Conservation (phyloP, 2,113 vertebrate genomes). For the Chauna torquata region DNA sequence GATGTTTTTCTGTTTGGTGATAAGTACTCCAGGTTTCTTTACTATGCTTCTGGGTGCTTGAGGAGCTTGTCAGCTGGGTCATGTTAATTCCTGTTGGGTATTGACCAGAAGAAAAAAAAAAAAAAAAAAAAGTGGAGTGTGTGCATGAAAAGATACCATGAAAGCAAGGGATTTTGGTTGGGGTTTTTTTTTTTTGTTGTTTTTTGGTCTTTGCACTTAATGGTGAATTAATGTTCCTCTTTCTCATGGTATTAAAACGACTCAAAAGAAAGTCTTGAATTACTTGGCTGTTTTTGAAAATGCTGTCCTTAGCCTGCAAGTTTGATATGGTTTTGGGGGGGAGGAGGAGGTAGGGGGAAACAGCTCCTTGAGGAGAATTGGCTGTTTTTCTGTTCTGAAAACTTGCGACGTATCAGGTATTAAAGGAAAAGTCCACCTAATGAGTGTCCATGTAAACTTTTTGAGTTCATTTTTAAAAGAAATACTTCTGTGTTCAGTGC, state of each 20-base stretch:
- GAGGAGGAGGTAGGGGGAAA: neutral
- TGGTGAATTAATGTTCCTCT: neutral
- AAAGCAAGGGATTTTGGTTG: neutral
- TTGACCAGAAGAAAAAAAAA: neutral
- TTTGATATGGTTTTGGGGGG: neutral
- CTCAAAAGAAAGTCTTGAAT: neutral
- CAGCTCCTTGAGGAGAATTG: neutral
- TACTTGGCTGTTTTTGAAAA: neutral
- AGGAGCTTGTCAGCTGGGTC: neutral
- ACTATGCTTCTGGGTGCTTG: neutral
- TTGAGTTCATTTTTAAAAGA: neutral
- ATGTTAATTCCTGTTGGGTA: neutral
- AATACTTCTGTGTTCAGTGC: neutral
- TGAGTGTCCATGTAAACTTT: neutral
- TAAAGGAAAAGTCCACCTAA: neutral
- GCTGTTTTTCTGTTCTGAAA: neutral
- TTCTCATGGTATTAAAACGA: neutral
- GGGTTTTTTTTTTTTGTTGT: neutral
- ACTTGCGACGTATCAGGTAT: neutral
- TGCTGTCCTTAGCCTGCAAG: neutral
- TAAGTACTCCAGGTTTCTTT: neutral
- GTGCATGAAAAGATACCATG: neutral
- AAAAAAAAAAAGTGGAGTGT: neutral
- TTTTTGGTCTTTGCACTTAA: neutral
- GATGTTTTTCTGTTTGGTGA: neutral